phyloP scores from a whole-genome alignment of 2,888 invertebrate species.

The Stenodema calcarata region DNA sequence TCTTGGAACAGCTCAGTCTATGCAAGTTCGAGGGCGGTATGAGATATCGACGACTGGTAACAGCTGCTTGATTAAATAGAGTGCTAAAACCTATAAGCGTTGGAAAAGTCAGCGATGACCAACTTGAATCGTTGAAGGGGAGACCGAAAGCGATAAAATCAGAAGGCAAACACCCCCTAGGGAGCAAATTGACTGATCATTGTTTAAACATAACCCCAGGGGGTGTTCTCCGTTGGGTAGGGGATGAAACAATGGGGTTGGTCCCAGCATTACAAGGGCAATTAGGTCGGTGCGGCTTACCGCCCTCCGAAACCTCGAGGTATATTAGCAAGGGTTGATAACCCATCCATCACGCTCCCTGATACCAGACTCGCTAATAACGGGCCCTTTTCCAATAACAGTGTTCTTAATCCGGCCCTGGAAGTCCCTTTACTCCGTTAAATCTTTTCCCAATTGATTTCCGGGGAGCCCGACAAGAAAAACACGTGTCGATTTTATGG shows the following conservation, averaged over 20 bases:
- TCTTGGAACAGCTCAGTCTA: too few relatives aligned
- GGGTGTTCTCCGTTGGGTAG: neutral
- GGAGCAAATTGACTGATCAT: conserved; percentile 50
- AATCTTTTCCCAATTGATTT: conserved; percentile 18
- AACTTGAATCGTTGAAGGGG: neutral
- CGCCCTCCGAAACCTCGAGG: neutral
- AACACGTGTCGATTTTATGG: conserved; percentile 45
- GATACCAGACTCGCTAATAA: conserved; percentile 25
- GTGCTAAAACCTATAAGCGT: conserved; percentile 33
- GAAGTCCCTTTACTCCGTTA: neutral
- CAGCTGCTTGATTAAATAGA: conserved; percentile 12
- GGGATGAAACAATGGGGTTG: conserved; percentile 39
- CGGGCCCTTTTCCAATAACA: neutral
- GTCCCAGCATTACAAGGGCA: conserved; percentile 45
- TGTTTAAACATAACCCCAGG: conserved; percentile 45
- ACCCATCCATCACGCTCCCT: conserved; percentile 39
- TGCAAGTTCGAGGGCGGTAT: too few relatives aligned
- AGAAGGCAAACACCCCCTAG: conserved; percentile 34
- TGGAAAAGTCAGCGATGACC: conserved; percentile 32
- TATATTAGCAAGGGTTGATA: conserved; percentile 45
- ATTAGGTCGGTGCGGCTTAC: conserved; percentile 38
- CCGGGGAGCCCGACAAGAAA: neutral
- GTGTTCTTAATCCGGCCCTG: neutral
- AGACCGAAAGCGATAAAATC: conserved; percentile 35
- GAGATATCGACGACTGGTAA: too few relatives aligned